Evolutionary conservation across 2,888 invertebrate genomes (phyloP).

Genomic region (Hedya salicella): DNA sequence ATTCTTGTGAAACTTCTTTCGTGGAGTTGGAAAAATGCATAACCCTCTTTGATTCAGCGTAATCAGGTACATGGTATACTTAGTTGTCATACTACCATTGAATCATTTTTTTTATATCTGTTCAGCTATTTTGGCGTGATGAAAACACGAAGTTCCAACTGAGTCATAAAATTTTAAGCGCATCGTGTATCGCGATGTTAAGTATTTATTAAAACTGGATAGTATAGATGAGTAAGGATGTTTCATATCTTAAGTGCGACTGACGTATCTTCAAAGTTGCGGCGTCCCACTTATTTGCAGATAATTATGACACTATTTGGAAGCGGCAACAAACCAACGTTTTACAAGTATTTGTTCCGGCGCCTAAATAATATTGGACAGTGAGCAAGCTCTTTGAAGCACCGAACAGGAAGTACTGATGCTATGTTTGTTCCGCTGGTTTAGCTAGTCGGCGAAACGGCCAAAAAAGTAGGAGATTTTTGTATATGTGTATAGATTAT

Average conservation of each 20-base stretch:
- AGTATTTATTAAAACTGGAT: neutral
- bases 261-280: neutral
- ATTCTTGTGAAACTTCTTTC: no score
- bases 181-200: no score
- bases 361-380: constrained; percentile 41
- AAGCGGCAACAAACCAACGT: constrained; percentile 21
- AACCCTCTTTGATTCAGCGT: no score
- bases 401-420: constrained; percentile 47
- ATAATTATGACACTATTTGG: constrained; percentile 29
- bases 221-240: neutral
- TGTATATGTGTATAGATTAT: neutral
- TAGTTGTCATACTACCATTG: no score
- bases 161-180: no score
- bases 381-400: constrained; percentile 44
- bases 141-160: no score
- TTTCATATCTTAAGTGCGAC: neutral
- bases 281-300: constrained; percentile 27
- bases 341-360: constrained; percentile 43
- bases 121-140: no score
- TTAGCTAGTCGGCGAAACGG: neutral
- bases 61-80: no score
- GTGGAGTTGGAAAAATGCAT: no score
- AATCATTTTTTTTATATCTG: no score
- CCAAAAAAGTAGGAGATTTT: neutral
- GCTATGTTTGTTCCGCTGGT: constrained; percentile 48